phyloP scores from a whole-genome alignment of 2,888 invertebrate genomes.

The Acronicta alni region DNA sequence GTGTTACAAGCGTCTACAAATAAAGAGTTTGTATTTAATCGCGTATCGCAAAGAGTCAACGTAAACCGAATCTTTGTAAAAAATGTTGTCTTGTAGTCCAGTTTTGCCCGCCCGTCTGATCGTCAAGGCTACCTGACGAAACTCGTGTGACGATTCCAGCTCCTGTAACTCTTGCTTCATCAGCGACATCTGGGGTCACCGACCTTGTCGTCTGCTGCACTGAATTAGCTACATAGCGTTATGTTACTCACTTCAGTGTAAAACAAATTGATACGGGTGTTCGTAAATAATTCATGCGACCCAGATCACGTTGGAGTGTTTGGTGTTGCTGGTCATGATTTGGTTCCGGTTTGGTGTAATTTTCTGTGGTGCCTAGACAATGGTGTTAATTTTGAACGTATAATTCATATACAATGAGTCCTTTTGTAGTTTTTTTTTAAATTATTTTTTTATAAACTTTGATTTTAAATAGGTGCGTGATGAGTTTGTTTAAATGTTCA shows the following conservation, averaged over 20 bases:
- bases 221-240: constrained; percentile 42
- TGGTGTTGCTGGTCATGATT: not conserved
- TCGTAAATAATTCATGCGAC: constrained; percentile 20
- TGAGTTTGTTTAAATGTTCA: too few relatives aligned
- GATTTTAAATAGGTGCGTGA: too few relatives aligned
- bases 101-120: constrained; percentile 52
- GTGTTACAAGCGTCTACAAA: too few relatives aligned
- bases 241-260: constrained; percentile 17
- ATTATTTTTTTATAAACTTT: too few relatives aligned
- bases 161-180: constrained; percentile 44
- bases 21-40: too few relatives aligned
- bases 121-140: constrained; percentile 65
- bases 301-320: constrained; percentile 3
- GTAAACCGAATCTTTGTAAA: too few relatives aligned
- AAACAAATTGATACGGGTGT: constrained; percentile 24
- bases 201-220: constrained; percentile 55
- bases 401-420: too few relatives aligned
- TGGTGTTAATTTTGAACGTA: too few relatives aligned
- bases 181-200: constrained; percentile 52
- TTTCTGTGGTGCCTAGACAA: too few relatives aligned
- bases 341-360: not conserved
- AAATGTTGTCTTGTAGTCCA: too few relatives aligned
- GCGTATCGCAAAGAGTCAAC: too few relatives aligned
- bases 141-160: constrained; percentile 62
- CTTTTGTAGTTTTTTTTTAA: too few relatives aligned